A percentile compares a stretch with the other conserved stretches of the same genome.
Conservation (phyloP, 2,797 vertebrate genomes). For the Manis pentadactyla region DNA sequence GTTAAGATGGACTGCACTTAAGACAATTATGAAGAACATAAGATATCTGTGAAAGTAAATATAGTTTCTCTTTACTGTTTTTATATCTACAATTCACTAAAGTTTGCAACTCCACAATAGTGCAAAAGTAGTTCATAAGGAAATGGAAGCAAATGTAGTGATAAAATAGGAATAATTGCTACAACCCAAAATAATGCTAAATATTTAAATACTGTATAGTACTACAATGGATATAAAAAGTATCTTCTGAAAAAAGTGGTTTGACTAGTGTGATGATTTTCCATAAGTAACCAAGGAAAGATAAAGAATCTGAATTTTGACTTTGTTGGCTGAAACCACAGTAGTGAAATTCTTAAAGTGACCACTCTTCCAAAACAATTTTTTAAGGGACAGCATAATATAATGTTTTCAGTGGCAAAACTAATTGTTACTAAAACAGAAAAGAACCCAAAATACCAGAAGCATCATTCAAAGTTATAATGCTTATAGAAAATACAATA, state of each 20-base stretch:
- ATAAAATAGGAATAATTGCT: conserved; percentile 16
- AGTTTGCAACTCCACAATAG: not conserved
- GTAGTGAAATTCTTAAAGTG: not conserved
- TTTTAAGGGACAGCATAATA: conserved; percentile 27
- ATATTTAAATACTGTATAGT: not conserved
- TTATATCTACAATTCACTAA: not conserved
- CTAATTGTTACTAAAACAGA: not conserved
- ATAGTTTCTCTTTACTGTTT: conserved; percentile 32
- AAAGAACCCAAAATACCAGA: conserved; percentile 21
- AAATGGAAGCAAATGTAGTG: conserved; percentile 6
- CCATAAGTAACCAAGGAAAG: not conserved
- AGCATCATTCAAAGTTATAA: conserved; percentile 25
- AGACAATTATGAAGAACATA: not conserved
- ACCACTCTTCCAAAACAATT: not conserved
- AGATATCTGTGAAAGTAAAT: conserved; percentile 29
- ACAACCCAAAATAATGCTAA: not conserved
- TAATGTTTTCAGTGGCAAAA: conserved; percentile 9
- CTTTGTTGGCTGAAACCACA: conserved; percentile 9
- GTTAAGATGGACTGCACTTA: conserved; percentile 14
- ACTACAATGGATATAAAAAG: not conserved
- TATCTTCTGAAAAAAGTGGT: not conserved
- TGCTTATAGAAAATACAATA: not conserved
- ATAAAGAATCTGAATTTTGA: conserved; percentile 40
- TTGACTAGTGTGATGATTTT: conserved; percentile 17
- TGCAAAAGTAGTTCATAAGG: not conserved